Evolutionary conservation across 2,797 vertebrate species (phyloP), one percentile per base, ranked within the genome.

Genomic region (Rhynchotus rufescens): DNA sequence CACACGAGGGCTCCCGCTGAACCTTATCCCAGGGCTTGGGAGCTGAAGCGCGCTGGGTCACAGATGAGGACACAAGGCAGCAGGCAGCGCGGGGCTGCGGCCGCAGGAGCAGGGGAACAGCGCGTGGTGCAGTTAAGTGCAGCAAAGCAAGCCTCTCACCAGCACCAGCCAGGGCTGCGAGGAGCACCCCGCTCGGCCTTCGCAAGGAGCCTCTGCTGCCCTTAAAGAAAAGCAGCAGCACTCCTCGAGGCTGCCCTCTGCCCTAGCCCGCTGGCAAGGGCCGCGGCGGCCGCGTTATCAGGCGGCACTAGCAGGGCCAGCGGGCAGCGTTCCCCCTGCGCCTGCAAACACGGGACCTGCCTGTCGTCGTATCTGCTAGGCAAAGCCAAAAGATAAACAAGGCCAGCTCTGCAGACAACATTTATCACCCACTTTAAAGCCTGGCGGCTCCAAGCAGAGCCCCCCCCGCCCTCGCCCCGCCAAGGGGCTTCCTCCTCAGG

Each of bases 311-410:
- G 25, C 42, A 23, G 69, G 22, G 59, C 3, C 7, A 26, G 22
- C 1, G 2, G 20, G 19, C 73, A 25, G 72, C 67, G 73, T 80
- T 74, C 74, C 69, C 86, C 76, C 38, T 36, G 19, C 52, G n/a
- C 45, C 92, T 74, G 61, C 94, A 86, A 86, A 89, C 84, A 73
- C 67, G 13, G 38, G 15, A 12, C 77, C 3, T 52, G 87, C 87
- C 85, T 16, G 5, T 56, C 87, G 60, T 79, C 12, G 3, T 60
- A 92, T 92, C 92, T 91, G 74, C 56, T 2, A 80, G 80, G 90
- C 80, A 96, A 97, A 94, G 91, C 76, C 84, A 75, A 81, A 87
- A 96, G 92, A 94, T 89, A 97, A 96, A 97, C 94, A 93, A 95
- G 80, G 23, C 82, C 76, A 30, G 82, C 59, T 84, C 80, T 68